Evolutionary conservation across 1,140 invertebrate genomes (phyloP).

Genomic region (Pachypsylla venusta): DNA sequence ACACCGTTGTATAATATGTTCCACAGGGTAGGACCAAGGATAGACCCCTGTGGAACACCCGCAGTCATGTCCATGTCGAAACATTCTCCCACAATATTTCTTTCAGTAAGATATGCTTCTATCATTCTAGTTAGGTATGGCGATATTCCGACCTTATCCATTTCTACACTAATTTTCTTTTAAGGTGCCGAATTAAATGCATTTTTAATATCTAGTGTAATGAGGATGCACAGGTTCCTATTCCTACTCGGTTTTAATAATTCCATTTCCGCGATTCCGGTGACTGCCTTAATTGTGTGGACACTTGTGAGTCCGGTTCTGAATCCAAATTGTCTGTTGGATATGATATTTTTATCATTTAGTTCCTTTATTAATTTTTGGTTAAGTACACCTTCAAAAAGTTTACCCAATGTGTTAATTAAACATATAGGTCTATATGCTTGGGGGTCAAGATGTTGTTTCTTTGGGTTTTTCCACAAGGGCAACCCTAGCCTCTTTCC

Average conservation of each 20-base stretch:
- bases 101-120: background rate
- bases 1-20: conserved; percentile 25
- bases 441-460: background rate
- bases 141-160: background rate
- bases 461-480: background rate
- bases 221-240: background rate
- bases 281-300: background rate
- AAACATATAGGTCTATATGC: background rate
- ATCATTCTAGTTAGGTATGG: background rate
- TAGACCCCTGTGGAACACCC: conserved; percentile 28
- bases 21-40: conserved; percentile 28
- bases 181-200: conserved; percentile 10
- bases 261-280: background rate
- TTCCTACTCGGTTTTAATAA: background rate
- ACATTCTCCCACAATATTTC: background rate
- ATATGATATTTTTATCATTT: background rate
- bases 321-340: conserved; percentile 1
- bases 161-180: background rate
- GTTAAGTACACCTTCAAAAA: background rate
- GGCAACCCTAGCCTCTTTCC: background rate
- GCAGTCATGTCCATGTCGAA: conserved; percentile 8
- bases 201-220: conserved; percentile 12
- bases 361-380: background rate
- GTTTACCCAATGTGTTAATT: background rate
- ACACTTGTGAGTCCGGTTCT: background rate